These are phyloP conservation scores for Anastrepha ludens DNA, from an alignment of 1,140 invertebrate species.

Conservation along the genomic window DNA sequence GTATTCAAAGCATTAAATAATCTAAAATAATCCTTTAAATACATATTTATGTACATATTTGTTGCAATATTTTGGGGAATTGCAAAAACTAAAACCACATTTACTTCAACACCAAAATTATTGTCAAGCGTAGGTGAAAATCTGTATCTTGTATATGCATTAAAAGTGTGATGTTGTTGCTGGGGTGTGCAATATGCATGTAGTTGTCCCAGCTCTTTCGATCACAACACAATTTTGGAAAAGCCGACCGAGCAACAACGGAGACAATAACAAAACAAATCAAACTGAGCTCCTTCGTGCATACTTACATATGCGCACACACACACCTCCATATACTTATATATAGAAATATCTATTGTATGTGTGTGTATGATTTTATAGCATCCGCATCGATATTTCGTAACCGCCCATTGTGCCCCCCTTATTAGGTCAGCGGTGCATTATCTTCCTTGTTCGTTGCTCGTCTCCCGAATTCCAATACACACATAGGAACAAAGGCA, in stretches of 20 bases:
- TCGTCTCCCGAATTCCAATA: conserved; percentile 24
- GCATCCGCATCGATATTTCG: conserved; percentile 45
- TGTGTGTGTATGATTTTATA: neutral
- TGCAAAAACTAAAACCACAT: neutral
- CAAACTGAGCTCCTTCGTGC: neutral
- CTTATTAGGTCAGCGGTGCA: conserved; percentile 54
- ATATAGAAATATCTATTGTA: neutral
- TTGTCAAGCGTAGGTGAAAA: conserved; percentile 24
- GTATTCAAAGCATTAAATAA: neutral
- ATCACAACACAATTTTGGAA: conserved; percentile 1
- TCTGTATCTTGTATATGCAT: conserved; percentile 39
- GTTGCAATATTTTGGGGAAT: neutral
- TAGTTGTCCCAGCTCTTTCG: neutral
- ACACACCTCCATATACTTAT: neutral
- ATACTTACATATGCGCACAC: neutral
- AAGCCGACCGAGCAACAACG: conserved; percentile 12
- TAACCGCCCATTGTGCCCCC: conserved; percentile 33
- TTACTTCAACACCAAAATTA: neutral
- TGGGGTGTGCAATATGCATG: neutral
- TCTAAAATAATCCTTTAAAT: neutral
- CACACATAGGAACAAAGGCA: neutral
- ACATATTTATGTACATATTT: neutral
- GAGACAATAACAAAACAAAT: conserved; percentile 3
- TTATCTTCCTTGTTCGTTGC: conserved; percentile 2
- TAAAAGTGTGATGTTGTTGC: neutral